phyloP scores from a whole-genome alignment of 1,140 invertebrate genomes.

The Batillaria attramentaria region DNA sequence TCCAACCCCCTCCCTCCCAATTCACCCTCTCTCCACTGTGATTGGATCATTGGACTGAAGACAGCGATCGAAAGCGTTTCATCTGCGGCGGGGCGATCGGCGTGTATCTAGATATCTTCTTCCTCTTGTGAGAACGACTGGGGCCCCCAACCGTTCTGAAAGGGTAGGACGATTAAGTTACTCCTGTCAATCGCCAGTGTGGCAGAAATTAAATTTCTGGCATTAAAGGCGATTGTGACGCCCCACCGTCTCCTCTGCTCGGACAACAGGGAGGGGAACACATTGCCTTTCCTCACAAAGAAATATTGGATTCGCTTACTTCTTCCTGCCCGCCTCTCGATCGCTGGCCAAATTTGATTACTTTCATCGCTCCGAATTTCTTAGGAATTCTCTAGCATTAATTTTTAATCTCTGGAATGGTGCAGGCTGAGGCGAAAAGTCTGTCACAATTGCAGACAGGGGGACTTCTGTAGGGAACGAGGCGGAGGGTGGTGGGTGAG shows the following conservation, averaged over 20 bases:
- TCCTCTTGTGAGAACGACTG: not conserved
- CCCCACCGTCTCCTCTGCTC: not conserved
- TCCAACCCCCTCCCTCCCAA: too few relatives aligned
- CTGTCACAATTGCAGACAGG: conserved; percentile 28
- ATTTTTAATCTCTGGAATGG: conserved; percentile 45
- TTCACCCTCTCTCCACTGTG: too few relatives aligned
- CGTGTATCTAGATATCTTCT: conserved; percentile 20
- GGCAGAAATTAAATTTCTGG: conserved; percentile 41
- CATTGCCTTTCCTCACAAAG: conserved; percentile 21
- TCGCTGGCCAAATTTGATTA: conserved; percentile 37
- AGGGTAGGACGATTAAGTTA: conserved; percentile 37
- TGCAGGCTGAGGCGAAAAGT: conserved; percentile 18
- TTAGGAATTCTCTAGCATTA: conserved; percentile 40
- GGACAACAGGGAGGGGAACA: not conserved
- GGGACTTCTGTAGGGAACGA: not conserved
- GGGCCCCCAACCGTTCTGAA: not conserved
- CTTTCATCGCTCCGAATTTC: conserved; percentile 39
- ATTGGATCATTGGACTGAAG: too few relatives aligned
- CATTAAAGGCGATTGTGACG: conserved; percentile 34
- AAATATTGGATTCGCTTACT: conserved; percentile 38
- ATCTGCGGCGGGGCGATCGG: too few relatives aligned
- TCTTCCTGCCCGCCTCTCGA: not conserved
- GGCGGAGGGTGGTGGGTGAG: not conserved
- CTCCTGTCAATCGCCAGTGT: conserved; percentile 35
- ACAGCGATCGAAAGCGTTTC: too few relatives aligned